Conservation (phyloP, 2,888 invertebrate species). For the Ceratothoa steindachneri region DNA sequence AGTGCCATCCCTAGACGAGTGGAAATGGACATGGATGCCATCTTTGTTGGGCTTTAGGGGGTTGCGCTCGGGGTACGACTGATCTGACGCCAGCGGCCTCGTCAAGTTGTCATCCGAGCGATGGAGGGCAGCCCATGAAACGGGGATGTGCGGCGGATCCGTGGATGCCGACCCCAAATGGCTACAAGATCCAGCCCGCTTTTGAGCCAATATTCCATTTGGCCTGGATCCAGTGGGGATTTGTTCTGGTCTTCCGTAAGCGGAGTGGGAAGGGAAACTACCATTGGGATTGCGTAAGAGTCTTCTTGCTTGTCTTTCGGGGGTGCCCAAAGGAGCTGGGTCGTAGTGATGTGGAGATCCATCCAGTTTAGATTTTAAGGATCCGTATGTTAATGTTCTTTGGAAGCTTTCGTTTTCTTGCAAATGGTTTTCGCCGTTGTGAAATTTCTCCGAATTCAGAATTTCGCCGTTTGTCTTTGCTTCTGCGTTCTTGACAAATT, state of each 20-base stretch:
- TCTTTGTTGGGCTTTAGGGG: conserved; percentile 17
- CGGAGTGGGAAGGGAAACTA: not conserved
- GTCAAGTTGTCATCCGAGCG: conserved; percentile 33
- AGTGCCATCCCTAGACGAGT: not conserved
- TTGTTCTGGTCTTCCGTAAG: not conserved
- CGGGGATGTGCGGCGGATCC: conserved; percentile 25
- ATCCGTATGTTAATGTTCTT: not conserved
- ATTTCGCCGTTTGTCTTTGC: not conserved
- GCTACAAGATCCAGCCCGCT: conserved; percentile 1
- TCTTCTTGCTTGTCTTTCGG: conserved; percentile 18
- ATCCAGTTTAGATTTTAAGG: not conserved
- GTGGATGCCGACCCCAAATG: conserved; percentile 11
- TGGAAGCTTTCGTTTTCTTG: not conserved
- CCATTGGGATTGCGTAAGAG: not conserved
- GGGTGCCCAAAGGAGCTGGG: not conserved
- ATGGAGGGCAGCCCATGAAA: conserved; percentile 34
- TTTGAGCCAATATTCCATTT: not conserved
- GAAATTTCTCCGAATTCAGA: not conserved
- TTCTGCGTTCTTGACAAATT: not conserved
- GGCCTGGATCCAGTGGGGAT: not conserved
- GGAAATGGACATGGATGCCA: conserved; percentile 10
- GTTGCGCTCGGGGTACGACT: conserved; percentile 29
- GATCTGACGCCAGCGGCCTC: conserved; percentile 30
- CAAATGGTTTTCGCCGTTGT: conserved; percentile 4
- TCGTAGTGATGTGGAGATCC: not conserved